Evolutionary conservation across 2,113 vertebrate species (phyloP), one percentile per base, ranked within the genome.

Genomic region (Trogon surrucura): DNA sequence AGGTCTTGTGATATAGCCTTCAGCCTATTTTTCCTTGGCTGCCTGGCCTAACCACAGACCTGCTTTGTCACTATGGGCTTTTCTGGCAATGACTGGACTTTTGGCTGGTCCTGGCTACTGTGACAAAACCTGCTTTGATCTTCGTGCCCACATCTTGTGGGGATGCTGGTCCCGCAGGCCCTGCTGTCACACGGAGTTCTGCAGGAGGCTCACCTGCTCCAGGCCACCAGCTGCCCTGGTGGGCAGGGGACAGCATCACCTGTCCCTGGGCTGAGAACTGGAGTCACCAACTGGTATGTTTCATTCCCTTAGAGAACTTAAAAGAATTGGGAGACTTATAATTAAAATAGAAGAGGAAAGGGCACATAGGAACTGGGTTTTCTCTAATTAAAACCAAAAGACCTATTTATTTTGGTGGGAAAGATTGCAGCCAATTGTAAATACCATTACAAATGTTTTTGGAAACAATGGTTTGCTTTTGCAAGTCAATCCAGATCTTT

Each of bases 111-210:
- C 57, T 41, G 27, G n/a, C 44, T 45, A 16, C 32, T 0, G 0
- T 8, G 53, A 53, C 27, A 45, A 62, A 38, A 25, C 48, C 34
- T 61, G 29, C 34, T 65, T 48, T 50, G 27, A n/a, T 61, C 1
- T 13, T 64, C 57, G 41, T 58, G 54, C 16, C 51, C 0, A 0
- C 19, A 6, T 32, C 1, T 6, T 7, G 6, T 4, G 23, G 45
- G 30, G 32, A 29, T 53, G 14, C 51, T 25, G 30, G 15, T 88
- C 22, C 19, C 1, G 2, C 34, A 19, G 71, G 34, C 60, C 45
- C 29, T 18, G 75, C 80, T 53, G 44, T 22, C 32, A 5, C 1
- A 3, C 32, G 44, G 17, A 18, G 19, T 29, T 41, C 21, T 18
- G 74, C 5, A 4, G 38, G 13, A 13, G 18, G 12, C 41, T 73